Evolutionary conservation across 2,797 vertebrate species (phyloP).

Genomic region (Myoxocephalus aenaeus): DNA sequence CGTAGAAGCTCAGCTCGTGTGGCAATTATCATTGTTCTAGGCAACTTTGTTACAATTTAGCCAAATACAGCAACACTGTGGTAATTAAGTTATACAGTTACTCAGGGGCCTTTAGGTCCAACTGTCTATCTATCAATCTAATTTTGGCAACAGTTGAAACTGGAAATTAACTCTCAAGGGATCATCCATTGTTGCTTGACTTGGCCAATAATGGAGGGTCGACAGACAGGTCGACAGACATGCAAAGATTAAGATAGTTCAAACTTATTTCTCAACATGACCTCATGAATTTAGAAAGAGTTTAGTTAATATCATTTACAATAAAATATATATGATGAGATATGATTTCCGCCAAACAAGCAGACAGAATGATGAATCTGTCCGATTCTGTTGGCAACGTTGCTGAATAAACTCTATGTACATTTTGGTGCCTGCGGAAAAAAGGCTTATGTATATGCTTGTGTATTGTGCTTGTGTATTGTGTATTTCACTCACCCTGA

Average conservation of each 20-base stretch:
- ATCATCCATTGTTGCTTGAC: conserved; percentile 19
- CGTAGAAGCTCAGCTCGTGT: too few species aligned
- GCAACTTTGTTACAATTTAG: too few species aligned
- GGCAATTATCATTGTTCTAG: too few species aligned
- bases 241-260: too few species aligned
- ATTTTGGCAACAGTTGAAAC: background rate
- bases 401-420: background rate
- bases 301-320: background rate
- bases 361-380: background rate
- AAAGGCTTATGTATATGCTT: too few species aligned
- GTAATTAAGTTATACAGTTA: too few species aligned
- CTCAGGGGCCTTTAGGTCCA: too few species aligned
- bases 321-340: background rate
- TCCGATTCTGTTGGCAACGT: conserved; percentile 7
- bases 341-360: conserved; percentile 7
- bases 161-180: conserved; percentile 26
- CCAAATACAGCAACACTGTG: too few species aligned
- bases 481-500: too few species aligned
- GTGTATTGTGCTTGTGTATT: too few species aligned
- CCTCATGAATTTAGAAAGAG: background rate
- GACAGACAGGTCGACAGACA: too few species aligned
- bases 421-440: background rate
- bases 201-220: conserved; percentile 1
- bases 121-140: background rate
- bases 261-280: background rate